These are phyloP conservation scores for Cheilinus undulatus DNA, from an alignment of 2,113 vertebrate species.

Conservation along the genomic window DNA sequence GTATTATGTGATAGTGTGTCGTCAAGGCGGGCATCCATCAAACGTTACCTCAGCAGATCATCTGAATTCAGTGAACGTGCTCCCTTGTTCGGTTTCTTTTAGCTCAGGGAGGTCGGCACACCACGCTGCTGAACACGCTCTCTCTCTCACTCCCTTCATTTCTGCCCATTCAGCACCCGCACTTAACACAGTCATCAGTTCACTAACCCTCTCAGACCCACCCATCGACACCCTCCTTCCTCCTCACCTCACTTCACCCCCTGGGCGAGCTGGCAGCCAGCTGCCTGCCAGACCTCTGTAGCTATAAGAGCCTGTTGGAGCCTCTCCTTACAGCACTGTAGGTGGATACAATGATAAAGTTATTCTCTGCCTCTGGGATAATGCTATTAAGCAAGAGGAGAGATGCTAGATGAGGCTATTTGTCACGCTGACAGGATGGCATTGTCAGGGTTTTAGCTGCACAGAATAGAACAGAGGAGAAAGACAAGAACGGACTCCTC, in stretches of 20 bases:
- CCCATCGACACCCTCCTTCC: constrained; percentile 24
- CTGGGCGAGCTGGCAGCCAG: constrained; percentile 26
- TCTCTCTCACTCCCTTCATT: not conserved
- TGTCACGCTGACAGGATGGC: constrained; percentile 80
- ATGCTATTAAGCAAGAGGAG: constrained; percentile 79
- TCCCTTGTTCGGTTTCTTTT: constrained; percentile 10
- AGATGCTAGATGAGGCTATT: constrained; percentile 79
- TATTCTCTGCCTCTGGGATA: constrained; percentile 75
- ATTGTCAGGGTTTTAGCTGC: constrained; percentile 80
- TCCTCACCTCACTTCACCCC: constrained; percentile 52
- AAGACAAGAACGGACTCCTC: constrained; percentile 67
- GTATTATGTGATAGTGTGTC: constrained; percentile 18
- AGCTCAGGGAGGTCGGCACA: constrained; percentile 11
- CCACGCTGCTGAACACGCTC: constrained; percentile 36
- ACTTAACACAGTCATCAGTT: constrained; percentile 73
- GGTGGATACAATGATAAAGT: constrained; percentile 75
- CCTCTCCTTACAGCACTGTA: constrained; percentile 49
- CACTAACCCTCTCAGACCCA: constrained; percentile 50
- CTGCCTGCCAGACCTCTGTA: constrained; percentile 17
- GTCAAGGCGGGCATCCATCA: constrained; percentile 14
- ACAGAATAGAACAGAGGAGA: constrained; percentile 65
- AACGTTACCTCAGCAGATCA: constrained; percentile 17
- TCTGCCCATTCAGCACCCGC: constrained; percentile 56
- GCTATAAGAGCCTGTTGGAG: constrained; percentile 38
- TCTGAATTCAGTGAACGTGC: constrained; percentile 9